A percentile compares a stretch with the other conserved stretches of the same genome.
Conservation (phyloP, 2,888 invertebrate genomes). For the Acleris holmiana region DNA sequence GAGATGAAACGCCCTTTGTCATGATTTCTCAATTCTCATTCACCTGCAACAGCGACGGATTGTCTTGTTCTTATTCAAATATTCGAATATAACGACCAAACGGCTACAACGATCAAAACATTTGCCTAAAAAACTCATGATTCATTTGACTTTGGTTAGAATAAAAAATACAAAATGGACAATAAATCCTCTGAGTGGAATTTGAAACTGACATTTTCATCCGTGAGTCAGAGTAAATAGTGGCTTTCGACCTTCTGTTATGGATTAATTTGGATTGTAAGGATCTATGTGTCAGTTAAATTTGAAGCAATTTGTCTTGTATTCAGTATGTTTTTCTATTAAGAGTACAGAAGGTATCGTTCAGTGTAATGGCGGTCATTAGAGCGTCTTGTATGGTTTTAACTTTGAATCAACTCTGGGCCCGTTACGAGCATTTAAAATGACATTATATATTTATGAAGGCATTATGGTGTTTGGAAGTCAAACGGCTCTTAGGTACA, state of each 20-base stretch:
- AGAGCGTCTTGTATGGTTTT: conserved; percentile 23
- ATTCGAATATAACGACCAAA: background rate
- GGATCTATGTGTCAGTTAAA: conserved; percentile 39
- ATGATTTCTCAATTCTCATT: too few species aligned
- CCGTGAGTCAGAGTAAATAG: conserved; percentile 13
- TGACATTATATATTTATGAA: conserved; percentile 27
- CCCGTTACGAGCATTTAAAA: conserved; percentile 26
- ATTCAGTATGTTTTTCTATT: conserved; percentile 41
- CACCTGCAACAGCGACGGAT: background rate
- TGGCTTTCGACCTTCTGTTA: conserved; percentile 25
- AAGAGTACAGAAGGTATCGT: conserved; percentile 35
- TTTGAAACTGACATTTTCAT: conserved; percentile 25
- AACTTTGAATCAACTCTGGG: conserved; percentile 29
- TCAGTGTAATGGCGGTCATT: conserved; percentile 28
- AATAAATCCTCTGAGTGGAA: conserved; percentile 28
- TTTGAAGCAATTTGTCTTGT: conserved; percentile 43
- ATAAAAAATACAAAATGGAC: conserved; percentile 27
- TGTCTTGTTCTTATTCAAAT: background rate
- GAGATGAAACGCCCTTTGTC: too few species aligned
- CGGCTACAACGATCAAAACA: conserved; percentile 18
- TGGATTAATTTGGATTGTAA: conserved; percentile 9
- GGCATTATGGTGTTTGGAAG: conserved; percentile 14
- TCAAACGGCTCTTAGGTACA: background rate
- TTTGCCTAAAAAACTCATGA: conserved; percentile 20
- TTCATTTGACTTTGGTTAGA: conserved; percentile 31